Evolutionary conservation across 2,797 vertebrate species (phyloP), one percentile per base, ranked within the genome.

Genomic region (Pipistrellus kuhlii): DNA sequence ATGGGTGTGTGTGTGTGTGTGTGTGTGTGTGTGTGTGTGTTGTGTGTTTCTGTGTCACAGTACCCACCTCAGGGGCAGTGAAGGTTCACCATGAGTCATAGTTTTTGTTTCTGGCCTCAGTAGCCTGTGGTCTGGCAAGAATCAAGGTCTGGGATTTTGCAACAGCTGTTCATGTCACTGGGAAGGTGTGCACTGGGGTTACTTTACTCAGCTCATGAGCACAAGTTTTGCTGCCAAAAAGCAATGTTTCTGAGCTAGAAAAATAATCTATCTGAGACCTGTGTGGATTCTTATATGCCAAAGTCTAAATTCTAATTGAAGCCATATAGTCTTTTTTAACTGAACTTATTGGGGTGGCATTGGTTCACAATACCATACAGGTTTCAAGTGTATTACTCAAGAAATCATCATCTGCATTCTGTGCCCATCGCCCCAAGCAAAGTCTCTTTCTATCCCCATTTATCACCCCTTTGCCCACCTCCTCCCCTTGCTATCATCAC

Each of bases 81-180:
- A 86, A 27, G 77, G 44, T 62, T 73, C 51, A 71, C 78, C 38
- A 66, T 91, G 96, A 95, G 64, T 92, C 96, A 94, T 27, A 10
- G 48, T 86, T 90, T 93, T 96, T 88, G 92, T 95, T 95, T 92
- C 92, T 94, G 78, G 71, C 48, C 81, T 92, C 55, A 27, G 53
- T 51, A 18, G 48, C 76, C 81, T 94, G 90, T 83, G 84, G 71
- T 90, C 95, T 97, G 96, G 95, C 95, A 94, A 57, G 32, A 72
- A 59, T 25, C 0, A 15, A 86, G 88, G 18, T 38, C 82, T 92
- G 59, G 25, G 82, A 69, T 95, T 95, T 96, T 90, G 88, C 77
- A 96, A 73, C 93, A 95, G 93, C 95, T 96, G 94, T 59, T 95
- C 23, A 0, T 83, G 94, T 90, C 95, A 96, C 94, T 94, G 90